Base-by-base conservation (phyloP, 2,797 vertebrate genomes). In the Danionella dracula region DNA sequence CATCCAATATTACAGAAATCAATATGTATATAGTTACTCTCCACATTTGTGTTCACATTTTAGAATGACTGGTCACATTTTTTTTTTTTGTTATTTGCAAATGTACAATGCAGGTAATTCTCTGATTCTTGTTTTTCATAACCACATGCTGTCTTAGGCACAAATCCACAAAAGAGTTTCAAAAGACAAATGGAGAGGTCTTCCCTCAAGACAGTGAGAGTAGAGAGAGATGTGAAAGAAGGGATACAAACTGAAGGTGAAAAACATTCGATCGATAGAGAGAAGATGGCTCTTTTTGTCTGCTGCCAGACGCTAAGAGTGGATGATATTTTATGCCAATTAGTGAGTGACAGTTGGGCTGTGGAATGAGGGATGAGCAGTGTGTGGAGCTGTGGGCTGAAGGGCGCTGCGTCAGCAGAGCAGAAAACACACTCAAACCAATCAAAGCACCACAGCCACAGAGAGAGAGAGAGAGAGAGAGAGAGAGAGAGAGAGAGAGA, bases 311-410 rank as follows among this genome's bases (percentile, higher is more conserved):
- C 81, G 66, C 78, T 81, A 63, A 73, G 82, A 82, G 84, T 84
- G 78, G 83, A 86, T 82, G 85, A 91, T 90, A 89, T 90, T 88
- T 90, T 90, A 90, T 88, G 85, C 84, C 88, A 90, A 90, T 90
- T 90, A 90, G 84, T 60, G 76, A 71, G 70, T 87, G 88, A 89
- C 84, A 87, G 83, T 69, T 71, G 77, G 79, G 79, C 75, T 76
- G 79, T 70, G 79, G 77, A 79, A 85, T 90, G 87, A 83, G 78
- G 76, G 84, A 89, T 81, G 80, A 81, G 66, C 76, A 72, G 79
- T 72, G 80, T 80, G 83, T 81, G 78, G 77, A 75, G 72, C 81
- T 27, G 79, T 76, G 80, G 74, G 83, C 88, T 88, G 75, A 66
- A 83, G 87, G 83, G 82, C 86, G 79, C 79, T 82, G 80, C 86